Conservation (phyloP, 2,888 invertebrate species). For the Octonoba sinensis region DNA sequence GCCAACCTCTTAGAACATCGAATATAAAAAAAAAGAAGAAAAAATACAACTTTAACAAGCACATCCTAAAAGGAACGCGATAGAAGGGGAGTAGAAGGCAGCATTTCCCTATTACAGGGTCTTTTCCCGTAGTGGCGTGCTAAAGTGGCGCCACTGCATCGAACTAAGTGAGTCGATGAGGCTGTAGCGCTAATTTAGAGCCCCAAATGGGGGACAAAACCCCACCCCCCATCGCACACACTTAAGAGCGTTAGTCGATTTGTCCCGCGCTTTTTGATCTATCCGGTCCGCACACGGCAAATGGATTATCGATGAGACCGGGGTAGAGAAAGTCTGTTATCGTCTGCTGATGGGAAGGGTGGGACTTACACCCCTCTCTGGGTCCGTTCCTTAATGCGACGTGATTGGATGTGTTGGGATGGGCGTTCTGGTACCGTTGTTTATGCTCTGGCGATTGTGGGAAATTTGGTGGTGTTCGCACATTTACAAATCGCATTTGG, state of each 20-base stretch:
- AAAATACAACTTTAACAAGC: slow-evolving; percentile 61
- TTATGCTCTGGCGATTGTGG: no score
- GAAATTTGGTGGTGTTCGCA: no score
- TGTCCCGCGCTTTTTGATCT: slow-evolving; percentile 62
- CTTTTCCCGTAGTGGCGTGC: slow-evolving; percentile 53
- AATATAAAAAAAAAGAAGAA: not conserved
- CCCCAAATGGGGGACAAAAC: slow-evolving; percentile 16
- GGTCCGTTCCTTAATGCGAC: no score
- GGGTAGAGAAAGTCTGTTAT: slow-evolving; percentile 24
- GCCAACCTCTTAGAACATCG: slow-evolving; percentile 18
- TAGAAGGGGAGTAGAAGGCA: not conserved
- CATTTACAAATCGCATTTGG: no score
- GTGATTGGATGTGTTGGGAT: no score
- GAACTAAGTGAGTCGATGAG: slow-evolving; percentile 22
- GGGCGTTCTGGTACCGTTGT: no score
- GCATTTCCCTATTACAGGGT: slow-evolving; percentile 24
- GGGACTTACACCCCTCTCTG: not conserved
- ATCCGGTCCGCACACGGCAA: slow-evolving; percentile 30
- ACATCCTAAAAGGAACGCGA: slow-evolving; percentile 26
- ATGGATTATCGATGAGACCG: slow-evolving; percentile 62
- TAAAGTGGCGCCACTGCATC: slow-evolving; percentile 61
- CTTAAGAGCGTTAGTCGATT: slow-evolving; percentile 61
- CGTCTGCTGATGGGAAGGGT: slow-evolving; percentile 54
- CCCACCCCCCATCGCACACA: slow-evolving; percentile 21
- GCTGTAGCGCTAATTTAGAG: slow-evolving; percentile 58